Conservation (phyloP, 2,113 vertebrate genomes). For the Dryoscopus gambensis region DNA sequence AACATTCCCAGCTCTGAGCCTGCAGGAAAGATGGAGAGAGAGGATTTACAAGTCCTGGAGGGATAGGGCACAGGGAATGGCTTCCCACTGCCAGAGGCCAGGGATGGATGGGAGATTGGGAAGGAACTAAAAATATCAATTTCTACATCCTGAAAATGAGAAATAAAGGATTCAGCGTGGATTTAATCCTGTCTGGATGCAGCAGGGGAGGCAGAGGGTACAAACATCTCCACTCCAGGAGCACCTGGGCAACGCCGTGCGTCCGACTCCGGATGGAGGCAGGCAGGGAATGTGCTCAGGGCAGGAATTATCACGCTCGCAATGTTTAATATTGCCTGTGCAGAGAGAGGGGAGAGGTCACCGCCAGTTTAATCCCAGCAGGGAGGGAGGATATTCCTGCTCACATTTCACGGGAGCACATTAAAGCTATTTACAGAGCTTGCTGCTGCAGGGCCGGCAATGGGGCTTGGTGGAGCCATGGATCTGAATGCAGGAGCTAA, state of each 20-base stretch:
- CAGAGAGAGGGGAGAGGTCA: not conserved
- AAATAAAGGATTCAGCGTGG: not conserved
- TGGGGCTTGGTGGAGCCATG: not conserved
- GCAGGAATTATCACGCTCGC: not conserved
- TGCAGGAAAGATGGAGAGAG: too few relatives aligned
- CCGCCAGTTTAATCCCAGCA: not conserved
- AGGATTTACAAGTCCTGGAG: too few relatives aligned
- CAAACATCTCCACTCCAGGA: not conserved
- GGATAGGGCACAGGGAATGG: too few relatives aligned
- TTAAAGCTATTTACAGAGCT: not conserved
- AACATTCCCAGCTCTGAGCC: too few relatives aligned
- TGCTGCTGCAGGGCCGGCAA: not conserved
- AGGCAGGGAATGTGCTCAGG: not conserved
- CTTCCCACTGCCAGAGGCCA: too few relatives aligned
- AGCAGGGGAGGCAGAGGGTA: not conserved
- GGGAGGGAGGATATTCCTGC: not conserved
- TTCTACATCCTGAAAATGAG: not conserved
- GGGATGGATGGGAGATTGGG: too few relatives aligned
- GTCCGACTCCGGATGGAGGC: rapidly evolving
- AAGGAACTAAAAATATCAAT: not conserved
- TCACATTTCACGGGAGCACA: not conserved
- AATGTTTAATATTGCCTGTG: not conserved
- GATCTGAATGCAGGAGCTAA: not conserved
- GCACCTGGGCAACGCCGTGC: rapidly evolving
- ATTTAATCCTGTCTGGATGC: not conserved